phyloP scores from a whole-genome alignment of 2,113 vertebrate species.

The Beaufortia kweichowensis region DNA sequence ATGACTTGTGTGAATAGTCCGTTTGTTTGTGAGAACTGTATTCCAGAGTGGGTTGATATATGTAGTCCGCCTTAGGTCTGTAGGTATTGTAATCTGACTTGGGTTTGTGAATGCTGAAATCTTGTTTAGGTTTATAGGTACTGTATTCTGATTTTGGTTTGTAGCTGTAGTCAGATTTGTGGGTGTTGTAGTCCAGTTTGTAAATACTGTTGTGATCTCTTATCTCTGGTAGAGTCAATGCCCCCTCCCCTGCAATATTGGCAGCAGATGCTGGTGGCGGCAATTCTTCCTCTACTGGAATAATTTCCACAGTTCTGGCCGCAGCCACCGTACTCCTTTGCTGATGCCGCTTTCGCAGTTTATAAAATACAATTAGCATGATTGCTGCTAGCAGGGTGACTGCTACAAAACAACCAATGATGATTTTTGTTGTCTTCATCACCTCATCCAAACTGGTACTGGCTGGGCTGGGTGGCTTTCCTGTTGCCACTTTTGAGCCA shows the following conservation, averaged over 20 bases:
- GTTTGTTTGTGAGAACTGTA: conserved; percentile 69
- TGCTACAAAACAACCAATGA: conserved; percentile 97
- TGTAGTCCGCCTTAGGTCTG: conserved; percentile 69
- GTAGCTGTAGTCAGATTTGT: conserved; percentile 74
- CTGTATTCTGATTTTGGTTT: conserved; percentile 71
- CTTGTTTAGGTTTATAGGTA: conserved; percentile 71
- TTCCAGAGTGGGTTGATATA: conserved; percentile 71
- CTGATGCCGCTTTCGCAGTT: conserved; percentile 95
- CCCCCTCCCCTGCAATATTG: conserved; percentile 78
- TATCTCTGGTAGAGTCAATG: conserved; percentile 84
- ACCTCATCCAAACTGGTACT: conserved; percentile 93
- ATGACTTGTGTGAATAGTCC: conserved; percentile 71
- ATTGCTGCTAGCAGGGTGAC: conserved; percentile 92
- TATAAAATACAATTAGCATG: conserved; percentile 98
- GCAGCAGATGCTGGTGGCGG: conserved; percentile 78
- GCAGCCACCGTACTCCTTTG: conserved; percentile 91
- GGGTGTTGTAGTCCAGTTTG: conserved; percentile 80
- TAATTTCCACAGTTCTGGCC: conserved; percentile 92
- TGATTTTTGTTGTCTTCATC: conserved; percentile 99
- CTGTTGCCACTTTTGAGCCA: conserved; percentile 74
- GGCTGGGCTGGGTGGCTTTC: conserved; percentile 74
- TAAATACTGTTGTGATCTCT: conserved; percentile 90
- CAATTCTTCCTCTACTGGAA: conserved; percentile 93
- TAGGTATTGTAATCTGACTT: conserved; percentile 72
- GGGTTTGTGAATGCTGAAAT: conserved; percentile 73